Evolutionary conservation across 2,113 vertebrate species (phyloP), one percentile per base, ranked within the genome.

Genomic region (Paralichthys olivaceus): DNA sequence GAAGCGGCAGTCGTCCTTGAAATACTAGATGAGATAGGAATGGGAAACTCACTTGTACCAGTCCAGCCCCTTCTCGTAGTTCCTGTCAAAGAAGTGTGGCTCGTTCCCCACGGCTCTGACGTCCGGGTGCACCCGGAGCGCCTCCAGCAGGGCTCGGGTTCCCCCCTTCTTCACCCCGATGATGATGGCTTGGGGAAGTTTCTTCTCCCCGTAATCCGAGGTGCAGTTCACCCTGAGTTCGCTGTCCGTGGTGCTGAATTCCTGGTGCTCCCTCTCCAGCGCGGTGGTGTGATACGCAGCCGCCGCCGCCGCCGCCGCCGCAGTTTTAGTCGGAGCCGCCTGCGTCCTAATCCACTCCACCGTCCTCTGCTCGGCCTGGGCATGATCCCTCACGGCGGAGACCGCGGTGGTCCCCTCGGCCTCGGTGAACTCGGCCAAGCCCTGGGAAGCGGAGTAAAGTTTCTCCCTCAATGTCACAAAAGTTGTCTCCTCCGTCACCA

Each of bases 111-210:
- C 97, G 9, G 98, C 98, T 80, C 98, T 95, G 78, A 99, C 97
- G 89, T 97, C 97, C 73, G 98, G 97, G 85, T 99, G 98, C 23
- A 96, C 97, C 68, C 98, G 93, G 80, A 99, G 94, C 15, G 97
- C 97, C 91, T 99, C 98, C 69, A 98, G 95, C 86, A 99, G 94
- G 70, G 97, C 97, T 76, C 98, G 89, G 58, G 98, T 99, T 1
- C 97, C 98, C 22, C 97, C 97, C 84, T 99, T 99, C 93, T 99
- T 99, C 92, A 99, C 98, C 59, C 98, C 98, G 75, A 99, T 95
- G 90, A 99, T 99, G 34, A 99, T 96, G 59, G 97, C 97, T 86
- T 98, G 97, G 56, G 98, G 98, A 79, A 99, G 93, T 84, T 96
- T 96, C 91, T 98, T 96, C 90, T 95, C 96, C 56, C 98, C 98